These are phyloP conservation scores for Drosophila birchii DNA, from an alignment of 2,888 invertebrate species.

Conservation along the genomic window DNA sequence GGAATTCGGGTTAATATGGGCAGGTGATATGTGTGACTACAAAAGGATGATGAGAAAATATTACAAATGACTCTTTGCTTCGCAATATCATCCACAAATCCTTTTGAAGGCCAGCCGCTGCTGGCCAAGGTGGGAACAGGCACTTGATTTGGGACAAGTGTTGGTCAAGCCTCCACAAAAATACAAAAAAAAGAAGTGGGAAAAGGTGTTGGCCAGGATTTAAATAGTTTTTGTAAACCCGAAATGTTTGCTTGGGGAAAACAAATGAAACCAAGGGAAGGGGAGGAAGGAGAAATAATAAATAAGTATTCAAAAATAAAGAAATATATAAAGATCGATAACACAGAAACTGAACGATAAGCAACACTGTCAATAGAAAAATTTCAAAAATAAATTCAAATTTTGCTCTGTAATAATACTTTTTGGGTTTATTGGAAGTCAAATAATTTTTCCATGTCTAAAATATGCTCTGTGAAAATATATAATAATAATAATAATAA, in stretches of 20 bases:
- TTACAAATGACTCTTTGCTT: constrained; percentile 55
- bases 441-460: too few relatives aligned
- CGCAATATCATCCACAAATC: constrained; percentile 5
- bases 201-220: constrained; percentile 24
- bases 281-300: not conserved
- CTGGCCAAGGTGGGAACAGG: constrained; percentile 37
- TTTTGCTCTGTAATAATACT: too few relatives aligned
- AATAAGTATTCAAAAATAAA: not conserved
- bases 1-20: constrained; percentile 63
- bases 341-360: too few relatives aligned
- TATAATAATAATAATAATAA: too few relatives aligned
- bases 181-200: not conserved
- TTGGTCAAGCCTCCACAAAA: not conserved
- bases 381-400: too few relatives aligned
- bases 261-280: not conserved
- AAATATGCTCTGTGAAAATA: too few relatives aligned
- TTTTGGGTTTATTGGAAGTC: too few relatives aligned
- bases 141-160: constrained; percentile 30
- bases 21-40: constrained; percentile 58
- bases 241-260: constrained; percentile 7
- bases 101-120: constrained; percentile 65
- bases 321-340: too few relatives aligned
- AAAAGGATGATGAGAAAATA: constrained; percentile 42
- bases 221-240: constrained; percentile 8
- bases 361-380: too few relatives aligned